Conservation (phyloP, 2,797 vertebrate species). For the Babyrousa celebensis region DNA sequence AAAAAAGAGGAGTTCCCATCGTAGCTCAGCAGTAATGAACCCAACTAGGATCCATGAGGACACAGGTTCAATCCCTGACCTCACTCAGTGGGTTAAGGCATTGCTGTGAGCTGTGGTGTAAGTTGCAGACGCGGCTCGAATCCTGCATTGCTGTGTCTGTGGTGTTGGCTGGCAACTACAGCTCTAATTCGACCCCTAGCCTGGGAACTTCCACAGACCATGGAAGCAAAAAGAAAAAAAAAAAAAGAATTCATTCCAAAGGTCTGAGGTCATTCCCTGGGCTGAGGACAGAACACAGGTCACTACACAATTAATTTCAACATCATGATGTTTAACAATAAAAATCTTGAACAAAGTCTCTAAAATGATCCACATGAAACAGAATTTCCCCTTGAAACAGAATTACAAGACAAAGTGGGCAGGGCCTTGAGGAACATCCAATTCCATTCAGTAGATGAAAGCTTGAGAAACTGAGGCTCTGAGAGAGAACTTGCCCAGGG, state of each 20-base stretch:
- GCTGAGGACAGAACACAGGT: neutral
- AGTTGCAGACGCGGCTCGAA: too few species aligned
- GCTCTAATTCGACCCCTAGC: too few species aligned
- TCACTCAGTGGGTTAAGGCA: too few species aligned
- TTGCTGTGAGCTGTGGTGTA: too few species aligned
- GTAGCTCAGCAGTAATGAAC: too few species aligned
- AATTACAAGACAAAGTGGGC: neutral
- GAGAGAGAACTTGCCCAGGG: neutral
- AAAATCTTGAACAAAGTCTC: slow-evolving; percentile 19
- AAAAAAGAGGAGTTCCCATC: too few species aligned
- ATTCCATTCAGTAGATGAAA: neutral
- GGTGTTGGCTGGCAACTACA: too few species aligned
- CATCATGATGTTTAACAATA: neutral
- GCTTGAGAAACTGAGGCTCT: slow-evolving; percentile 12
- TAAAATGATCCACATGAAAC: slow-evolving; percentile 35
- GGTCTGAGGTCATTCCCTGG: neutral
- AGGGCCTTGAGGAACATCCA: neutral
- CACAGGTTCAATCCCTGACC: too few species aligned
- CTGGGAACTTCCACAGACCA: too few species aligned
- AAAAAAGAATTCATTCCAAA: slow-evolving; percentile 39
- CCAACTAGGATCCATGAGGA: too few species aligned
- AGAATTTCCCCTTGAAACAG: neutral
- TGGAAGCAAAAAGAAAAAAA: too few species aligned
- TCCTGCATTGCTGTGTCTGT: too few species aligned
- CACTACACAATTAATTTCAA: neutral